Percentiles rank a stretch among this genome's conserved stretches.
phyloP scores from a whole-genome alignment of 2,888 invertebrate species.

The Cactoblastis cactorum region DNA sequence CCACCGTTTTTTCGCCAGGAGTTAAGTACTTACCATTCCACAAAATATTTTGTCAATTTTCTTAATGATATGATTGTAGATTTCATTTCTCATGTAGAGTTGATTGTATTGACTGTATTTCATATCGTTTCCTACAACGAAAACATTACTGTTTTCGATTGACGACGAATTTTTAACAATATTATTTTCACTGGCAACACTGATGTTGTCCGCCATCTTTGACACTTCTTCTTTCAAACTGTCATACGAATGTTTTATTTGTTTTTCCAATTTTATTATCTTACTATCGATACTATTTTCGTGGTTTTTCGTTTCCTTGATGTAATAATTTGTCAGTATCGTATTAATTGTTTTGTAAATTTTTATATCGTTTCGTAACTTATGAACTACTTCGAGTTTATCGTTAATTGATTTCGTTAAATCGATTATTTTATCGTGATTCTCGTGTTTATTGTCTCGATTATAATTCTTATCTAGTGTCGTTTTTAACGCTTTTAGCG shows the following conservation, averaged over 20 bases:
- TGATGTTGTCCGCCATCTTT: constrained; percentile 40
- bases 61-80: constrained; percentile 63
- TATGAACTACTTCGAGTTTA: constrained; percentile 66
- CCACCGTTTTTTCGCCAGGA: too few species aligned
- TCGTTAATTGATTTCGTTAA: constrained; percentile 60
- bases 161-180: constrained; percentile 38
- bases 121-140: constrained; percentile 55
- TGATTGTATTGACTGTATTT: constrained; percentile 54
- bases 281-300: constrained; percentile 56
- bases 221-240: constrained; percentile 50
- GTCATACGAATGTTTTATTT: constrained; percentile 58
- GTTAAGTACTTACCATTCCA: constrained; percentile 73
- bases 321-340: constrained; percentile 66
- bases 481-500: constrained; percentile 55
- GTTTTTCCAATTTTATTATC: constrained; percentile 55
- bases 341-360: constrained; percentile 70
- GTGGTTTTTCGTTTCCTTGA: constrained; percentile 62
- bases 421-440: constrained; percentile 52
- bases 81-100: constrained; percentile 54
- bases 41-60: constrained; percentile 69
- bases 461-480: constrained; percentile 47
- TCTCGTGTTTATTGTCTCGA: constrained; percentile 29
- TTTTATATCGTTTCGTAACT: constrained; percentile 68
- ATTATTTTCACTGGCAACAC: constrained; percentile 46
- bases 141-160: constrained; percentile 58